These are phyloP conservation scores for Penaeus monodon DNA, from an alignment of 2,888 invertebrate genomes.

Conservation along the genomic window DNA sequence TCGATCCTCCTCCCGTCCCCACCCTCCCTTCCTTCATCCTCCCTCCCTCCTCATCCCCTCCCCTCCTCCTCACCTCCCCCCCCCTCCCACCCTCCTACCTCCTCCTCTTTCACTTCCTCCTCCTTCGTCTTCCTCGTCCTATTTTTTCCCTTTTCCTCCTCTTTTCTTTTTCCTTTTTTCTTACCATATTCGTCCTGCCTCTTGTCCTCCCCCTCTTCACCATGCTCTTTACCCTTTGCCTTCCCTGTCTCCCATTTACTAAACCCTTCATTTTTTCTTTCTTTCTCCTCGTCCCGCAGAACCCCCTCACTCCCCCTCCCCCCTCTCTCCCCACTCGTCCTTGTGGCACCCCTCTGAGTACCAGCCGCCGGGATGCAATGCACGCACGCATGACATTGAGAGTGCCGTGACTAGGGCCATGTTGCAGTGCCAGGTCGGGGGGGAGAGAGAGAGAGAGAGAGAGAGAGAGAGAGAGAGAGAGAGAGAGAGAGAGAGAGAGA, in stretches of 20 bases:
- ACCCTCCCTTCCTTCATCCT: background rate
- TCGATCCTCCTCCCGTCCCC: background rate
- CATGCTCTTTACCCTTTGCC: background rate
- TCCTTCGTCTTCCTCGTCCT: background rate
- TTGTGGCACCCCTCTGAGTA: background rate
- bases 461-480: background rate
- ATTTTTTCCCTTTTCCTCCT: too few species aligned
- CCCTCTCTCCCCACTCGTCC: background rate
- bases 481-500: background rate
- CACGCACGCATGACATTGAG: too few species aligned
- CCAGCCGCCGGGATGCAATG: background rate
- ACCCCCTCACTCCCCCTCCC: background rate
- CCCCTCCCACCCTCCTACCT: conserved; percentile 1
- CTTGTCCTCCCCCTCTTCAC: background rate
- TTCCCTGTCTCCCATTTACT: background rate
- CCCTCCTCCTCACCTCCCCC: background rate
- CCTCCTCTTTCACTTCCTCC: background rate
- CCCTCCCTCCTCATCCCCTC: background rate
- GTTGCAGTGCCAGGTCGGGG: background rate
- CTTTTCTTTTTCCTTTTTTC: too few species aligned
- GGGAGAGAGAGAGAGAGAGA: background rate
- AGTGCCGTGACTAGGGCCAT: too few species aligned
- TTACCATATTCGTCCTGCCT: background rate
- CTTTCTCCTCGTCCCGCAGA: background rate
- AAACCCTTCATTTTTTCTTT: background rate